Base-by-base conservation (phyloP, 2,888 invertebrate species). In the Synergus laeviventris region DNA sequence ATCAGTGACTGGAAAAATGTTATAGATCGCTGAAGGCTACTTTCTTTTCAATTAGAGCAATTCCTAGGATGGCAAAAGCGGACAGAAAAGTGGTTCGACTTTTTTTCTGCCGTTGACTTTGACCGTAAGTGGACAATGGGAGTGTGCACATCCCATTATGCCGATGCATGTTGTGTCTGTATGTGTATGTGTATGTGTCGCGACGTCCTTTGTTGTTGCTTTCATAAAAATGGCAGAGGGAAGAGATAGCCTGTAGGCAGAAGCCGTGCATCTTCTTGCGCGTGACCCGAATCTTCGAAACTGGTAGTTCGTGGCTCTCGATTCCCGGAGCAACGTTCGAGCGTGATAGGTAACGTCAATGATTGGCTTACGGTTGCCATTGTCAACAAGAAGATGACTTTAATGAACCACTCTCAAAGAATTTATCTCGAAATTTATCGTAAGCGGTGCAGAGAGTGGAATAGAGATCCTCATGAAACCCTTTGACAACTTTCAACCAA, bases 51-150 rank as follows among this genome's bases (percentile, higher is more conserved):
- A 56, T 56, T 56, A 56, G 56, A 21, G 21, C 56, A 18, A 21
- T 21, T 18, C 56, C 21, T 21, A 12, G 56, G 21, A 56, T 56
- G 21, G 21, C 56, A 21, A 21, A 42, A 1, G 11, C 12, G 56
- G 36, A 66, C 24, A 31, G n/a, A 8, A 24, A 8, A 45, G 14
- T 64, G 4, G 31, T 36, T 9, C 42, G 21, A 66, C 24, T 64
- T 49, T 70, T 70, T 70, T 45, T 45, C 24, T 42, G 11, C 66
- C 39, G 59, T 60, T 80, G 77, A 77, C 79, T 79, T 78, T 79
- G 82, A 79, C 81, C 82, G 77, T 85, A 84, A 85, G 84, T 84
- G 82, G 84, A 83, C 84, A 84, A 85, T 78, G 81, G 80, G 64
- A 76, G 78, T 59, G 76, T 79, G 78, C 81, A 66, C 77, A 83